Base-by-base conservation (phyloP, 2,888 invertebrate species). In the Aphidoletes aphidimyza region DNA sequence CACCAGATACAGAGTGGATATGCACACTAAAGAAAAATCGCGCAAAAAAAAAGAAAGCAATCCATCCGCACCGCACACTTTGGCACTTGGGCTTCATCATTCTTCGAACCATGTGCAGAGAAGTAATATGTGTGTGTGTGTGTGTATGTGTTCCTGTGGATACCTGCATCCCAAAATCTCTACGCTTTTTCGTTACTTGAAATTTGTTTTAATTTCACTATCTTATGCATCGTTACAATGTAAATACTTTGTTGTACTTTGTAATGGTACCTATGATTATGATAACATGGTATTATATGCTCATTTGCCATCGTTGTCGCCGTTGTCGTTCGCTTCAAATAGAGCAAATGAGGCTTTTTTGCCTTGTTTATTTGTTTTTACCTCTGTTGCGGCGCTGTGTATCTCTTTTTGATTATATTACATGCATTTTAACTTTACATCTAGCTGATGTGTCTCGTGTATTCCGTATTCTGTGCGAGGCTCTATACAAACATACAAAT, bases 161-260 rank as follows among this genome's bases (percentile, higher is more conserved):
- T 11, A 17, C 39, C 11, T 47, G 47, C 19, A 47, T 47, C 19
- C 69, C 34, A 69, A 34, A 69, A 69, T 69, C 34, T 69, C 19
- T 69, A 69, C 34, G 69, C 69, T 69, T 30, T 69, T 69, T 69
- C 34, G 30, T 69, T 30, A 69, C 69, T 69, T 69, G 69, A 69
- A 69, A 69, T 69, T 69, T 69, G 69, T 69, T 69, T 69, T 69
- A 69, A 69, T 69, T 69, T 69, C 69, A 69, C 69, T 69, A 69
- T 69, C 69, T 69, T 69, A 69, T 69, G 69, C 69, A 69, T 34
- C 34, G 69, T 69, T 69, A 69, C 69, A 69, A 69, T 69, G 69
- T 34, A 69, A 69, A 69, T 69, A 69, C 69, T 69, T 69, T 69
- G 69, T 69, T 30, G 69, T 69, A 69, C 69, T 69, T 69, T 69